Conservation (phyloP, 2,113 vertebrate species). For the Verasper variegatus region DNA sequence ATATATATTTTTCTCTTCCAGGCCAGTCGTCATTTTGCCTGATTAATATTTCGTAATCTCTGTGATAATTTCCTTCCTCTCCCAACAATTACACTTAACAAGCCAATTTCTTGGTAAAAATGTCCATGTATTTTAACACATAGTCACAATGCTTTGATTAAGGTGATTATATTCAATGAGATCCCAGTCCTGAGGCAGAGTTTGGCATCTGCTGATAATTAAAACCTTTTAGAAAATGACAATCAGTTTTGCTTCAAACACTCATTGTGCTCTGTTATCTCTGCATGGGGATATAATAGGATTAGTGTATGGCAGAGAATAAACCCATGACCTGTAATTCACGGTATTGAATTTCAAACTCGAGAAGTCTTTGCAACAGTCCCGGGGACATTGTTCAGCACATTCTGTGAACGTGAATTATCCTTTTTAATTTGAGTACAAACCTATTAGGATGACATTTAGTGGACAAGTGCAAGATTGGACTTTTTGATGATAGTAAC, state of each 20-base stretch:
- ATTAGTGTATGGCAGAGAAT: slow-evolving; percentile 49
- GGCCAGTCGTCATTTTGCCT: not conserved
- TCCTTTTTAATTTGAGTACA: slow-evolving; percentile 36
- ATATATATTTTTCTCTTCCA: not conserved
- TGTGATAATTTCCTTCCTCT: not conserved
- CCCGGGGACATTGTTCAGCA: slow-evolving; percentile 33
- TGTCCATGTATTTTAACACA: slow-evolving; percentile 36
- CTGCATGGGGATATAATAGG: slow-evolving; percentile 39
- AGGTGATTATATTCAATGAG: slow-evolving; percentile 49
- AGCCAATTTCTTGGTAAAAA: slow-evolving; percentile 29
- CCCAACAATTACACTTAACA: slow-evolving; percentile 12
- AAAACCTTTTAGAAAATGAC: slow-evolving; percentile 26
- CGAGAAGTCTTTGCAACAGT: slow-evolving; percentile 33
- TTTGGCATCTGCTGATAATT: slow-evolving; percentile 56
- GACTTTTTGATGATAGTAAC: too few species aligned
- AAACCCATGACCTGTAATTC: slow-evolving; percentile 59
- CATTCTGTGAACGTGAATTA: slow-evolving; percentile 41
- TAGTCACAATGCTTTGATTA: slow-evolving; percentile 46
- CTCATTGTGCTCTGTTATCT: slow-evolving; percentile 50
- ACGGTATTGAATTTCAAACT: slow-evolving; percentile 52
- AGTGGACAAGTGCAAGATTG: not conserved
- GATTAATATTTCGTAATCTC: slow-evolving; percentile 1
- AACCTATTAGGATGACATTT: slow-evolving; percentile 42
- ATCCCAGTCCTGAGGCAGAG: slow-evolving; percentile 33
- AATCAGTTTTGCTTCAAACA: slow-evolving; percentile 52